These are phyloP conservation scores for Rana temporaria DNA, from an alignment of 2,113 vertebrate genomes.

Conservation along the genomic window DNA sequence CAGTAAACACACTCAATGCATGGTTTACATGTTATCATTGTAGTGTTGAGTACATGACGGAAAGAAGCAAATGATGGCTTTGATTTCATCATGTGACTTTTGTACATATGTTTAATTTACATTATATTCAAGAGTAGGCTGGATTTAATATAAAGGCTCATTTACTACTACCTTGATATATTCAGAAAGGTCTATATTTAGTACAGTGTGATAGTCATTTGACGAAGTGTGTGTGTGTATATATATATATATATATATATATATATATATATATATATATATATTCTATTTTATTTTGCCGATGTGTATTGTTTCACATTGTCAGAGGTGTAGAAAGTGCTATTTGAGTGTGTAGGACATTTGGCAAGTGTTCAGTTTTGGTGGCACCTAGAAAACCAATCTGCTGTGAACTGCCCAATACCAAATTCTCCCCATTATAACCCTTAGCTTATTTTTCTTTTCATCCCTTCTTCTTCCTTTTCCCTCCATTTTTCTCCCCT, in stretches of 20 bases:
- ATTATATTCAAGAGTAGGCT: no score
- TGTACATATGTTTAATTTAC: no score
- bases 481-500: slow-evolving; percentile 46
- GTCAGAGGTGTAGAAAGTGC: background rate
- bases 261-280: background rate
- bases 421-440: background rate
- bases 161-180: background rate
- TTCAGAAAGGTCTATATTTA: background rate
- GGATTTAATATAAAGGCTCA: background rate
- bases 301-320: background rate
- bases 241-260: background rate
- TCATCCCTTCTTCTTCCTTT: background rate
- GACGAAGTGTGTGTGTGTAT: no score
- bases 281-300: background rate
- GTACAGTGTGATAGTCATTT: background rate
- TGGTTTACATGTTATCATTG: background rate
- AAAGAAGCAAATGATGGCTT: no score
- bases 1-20: background rate
- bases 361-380: background rate
- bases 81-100: no score
- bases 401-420: background rate
- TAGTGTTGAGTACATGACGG: background rate
- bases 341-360: background rate
- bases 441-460: background rate
- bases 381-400: background rate